phyloP scores from a whole-genome alignment of 2,113 vertebrate genomes.

The Malurus elegans region DNA sequence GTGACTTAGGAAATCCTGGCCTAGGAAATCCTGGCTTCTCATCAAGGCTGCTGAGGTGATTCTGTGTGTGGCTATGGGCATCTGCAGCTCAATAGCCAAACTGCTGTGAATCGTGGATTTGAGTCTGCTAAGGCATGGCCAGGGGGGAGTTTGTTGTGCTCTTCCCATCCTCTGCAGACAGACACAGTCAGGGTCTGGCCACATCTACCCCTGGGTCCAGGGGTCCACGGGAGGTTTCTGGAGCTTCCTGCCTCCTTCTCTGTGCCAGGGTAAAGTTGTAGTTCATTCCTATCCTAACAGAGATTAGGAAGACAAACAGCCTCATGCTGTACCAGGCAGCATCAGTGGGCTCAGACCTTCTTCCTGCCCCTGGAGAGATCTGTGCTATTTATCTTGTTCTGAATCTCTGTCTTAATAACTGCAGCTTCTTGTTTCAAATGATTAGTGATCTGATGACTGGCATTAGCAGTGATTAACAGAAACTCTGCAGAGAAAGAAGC shows the following conservation, averaged over 20 bases:
- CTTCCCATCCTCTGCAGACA: neutral
- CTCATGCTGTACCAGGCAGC: neutral
- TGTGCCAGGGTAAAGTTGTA: neutral
- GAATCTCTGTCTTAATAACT: conserved; percentile 29
- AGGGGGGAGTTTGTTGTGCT: neutral
- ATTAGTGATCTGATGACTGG: conserved; percentile 43
- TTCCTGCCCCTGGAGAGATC: neutral
- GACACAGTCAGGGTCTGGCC: neutral
- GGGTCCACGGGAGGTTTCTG: neutral
- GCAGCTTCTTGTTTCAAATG: conserved; percentile 46
- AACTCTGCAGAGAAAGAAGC: conserved; percentile 1
- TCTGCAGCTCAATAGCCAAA: neutral
- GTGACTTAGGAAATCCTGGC: neutral
- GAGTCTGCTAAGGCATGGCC: neutral
- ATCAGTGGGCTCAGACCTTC: neutral
- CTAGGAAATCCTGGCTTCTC: neutral
- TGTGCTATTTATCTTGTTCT: conserved; percentile 27
- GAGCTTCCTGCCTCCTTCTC: neutral
- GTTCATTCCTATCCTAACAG: neutral
- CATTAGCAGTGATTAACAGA: conserved; percentile 30
- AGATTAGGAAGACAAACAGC: neutral
- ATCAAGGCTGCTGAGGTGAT: neutral
- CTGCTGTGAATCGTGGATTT: neutral
- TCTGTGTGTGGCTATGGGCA: neutral
- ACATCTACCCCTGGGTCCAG: neutral